phyloP scores from a whole-genome alignment of 2,113 vertebrate genomes.

The Rhinoptilus africanus region DNA sequence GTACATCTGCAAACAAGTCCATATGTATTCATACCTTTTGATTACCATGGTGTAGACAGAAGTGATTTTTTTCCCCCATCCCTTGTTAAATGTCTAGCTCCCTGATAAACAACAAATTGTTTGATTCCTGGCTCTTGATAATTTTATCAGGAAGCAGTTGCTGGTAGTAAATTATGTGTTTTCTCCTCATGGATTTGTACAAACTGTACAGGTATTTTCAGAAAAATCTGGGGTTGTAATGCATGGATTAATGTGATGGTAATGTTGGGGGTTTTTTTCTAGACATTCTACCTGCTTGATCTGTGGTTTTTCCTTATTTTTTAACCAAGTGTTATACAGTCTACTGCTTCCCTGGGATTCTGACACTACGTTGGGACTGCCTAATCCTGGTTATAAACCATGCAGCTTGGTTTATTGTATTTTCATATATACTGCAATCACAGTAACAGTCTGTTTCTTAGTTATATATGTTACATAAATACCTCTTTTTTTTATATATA shows the following conservation, averaged over 20 bases:
- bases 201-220: not conserved
- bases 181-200: not conserved
- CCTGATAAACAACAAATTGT: not conserved
- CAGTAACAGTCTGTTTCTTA: not conserved
- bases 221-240: not conserved
- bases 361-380: not conserved
- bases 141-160: not conserved
- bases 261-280: rapidly evolving
- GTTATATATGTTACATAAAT: not conserved
- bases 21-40: not conserved
- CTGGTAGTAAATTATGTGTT: not conserved
- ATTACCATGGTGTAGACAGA: not conserved
- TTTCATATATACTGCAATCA: not conserved
- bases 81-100: not conserved
- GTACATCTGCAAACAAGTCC: not conserved
- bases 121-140: not conserved
- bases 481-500: not conserved
- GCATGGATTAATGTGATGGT: not conserved
- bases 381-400: not conserved
- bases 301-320: not conserved
- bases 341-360: not conserved
- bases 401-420: not conserved
- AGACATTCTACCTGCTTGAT: not conserved
- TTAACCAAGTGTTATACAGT: not conserved
- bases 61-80: not conserved